phyloP scores from a whole-genome alignment of 2,888 invertebrate species.

The Drosophila tanythrix region DNA sequence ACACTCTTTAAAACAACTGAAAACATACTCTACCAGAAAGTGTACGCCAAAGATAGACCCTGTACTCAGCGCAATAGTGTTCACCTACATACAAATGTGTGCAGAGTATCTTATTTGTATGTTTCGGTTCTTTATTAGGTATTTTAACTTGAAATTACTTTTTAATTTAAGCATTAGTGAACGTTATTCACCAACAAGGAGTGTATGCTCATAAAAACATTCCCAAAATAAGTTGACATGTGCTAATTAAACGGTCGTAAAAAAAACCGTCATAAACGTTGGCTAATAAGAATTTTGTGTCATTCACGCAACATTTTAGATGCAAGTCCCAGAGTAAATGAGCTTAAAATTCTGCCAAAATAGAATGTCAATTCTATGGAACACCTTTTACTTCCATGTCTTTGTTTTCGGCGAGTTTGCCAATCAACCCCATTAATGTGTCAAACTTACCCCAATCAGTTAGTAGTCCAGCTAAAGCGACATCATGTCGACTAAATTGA shows the following conservation, averaged over 20 bases:
- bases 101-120: not conserved
- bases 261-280: slow-evolving; percentile 62
- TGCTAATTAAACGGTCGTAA: slow-evolving; percentile 63
- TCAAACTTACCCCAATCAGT: slow-evolving; percentile 52
- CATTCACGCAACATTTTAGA: slow-evolving; percentile 21
- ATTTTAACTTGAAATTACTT: not conserved
- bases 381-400: slow-evolving; percentile 17
- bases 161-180: not conserved
- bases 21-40: not conserved
- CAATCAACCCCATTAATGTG: slow-evolving; percentile 48
- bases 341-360: slow-evolving; percentile 11
- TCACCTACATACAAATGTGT: not conserved
- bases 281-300: slow-evolving; percentile 32
- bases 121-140: not conserved
- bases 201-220: slow-evolving; percentile 28
- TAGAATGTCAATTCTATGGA: not conserved
- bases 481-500: slow-evolving; percentile 61
- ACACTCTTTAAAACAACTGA: not conserved
- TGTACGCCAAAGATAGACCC: not conserved
- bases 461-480: slow-evolving; percentile 42
- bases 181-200: not conserved
- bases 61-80: not conserved
- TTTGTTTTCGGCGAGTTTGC: slow-evolving; percentile 12
- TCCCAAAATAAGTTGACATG: slow-evolving; percentile 53
- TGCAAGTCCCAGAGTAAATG: slow-evolving; percentile 31